A percentile compares a stretch with the other conserved stretches of the same genome.
Conservation (phyloP, 2,888 invertebrate genomes). For the Pollenia griseotomentosa region DNA sequence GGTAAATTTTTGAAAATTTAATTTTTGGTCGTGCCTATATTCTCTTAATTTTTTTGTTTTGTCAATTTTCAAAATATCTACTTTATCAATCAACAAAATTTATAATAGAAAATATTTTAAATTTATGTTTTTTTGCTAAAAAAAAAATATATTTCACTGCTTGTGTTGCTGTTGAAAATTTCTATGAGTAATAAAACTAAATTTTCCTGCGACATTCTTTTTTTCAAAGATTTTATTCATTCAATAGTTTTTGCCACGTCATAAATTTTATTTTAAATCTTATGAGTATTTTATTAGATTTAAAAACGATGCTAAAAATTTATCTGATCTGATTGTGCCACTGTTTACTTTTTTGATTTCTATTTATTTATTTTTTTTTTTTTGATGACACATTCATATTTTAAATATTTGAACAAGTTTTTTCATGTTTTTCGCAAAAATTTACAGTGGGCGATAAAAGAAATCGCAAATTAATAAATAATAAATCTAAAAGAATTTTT, state of each 20-base stretch:
- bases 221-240: conserved; percentile 37
- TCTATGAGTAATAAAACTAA: conserved; percentile 36
- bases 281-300: background rate
- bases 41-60: background rate
- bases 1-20: no score
- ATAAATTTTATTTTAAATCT: conserved; percentile 48
- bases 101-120: conserved; percentile 32
- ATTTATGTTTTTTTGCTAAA: conserved; percentile 15
- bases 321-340: background rate
- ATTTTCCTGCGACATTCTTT: conserved; percentile 26
- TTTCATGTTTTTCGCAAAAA: background rate
- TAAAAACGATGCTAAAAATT: background rate
- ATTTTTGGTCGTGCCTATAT: no score
- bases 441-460: background rate
- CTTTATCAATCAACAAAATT: conserved; percentile 22
- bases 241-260: conserved; percentile 58
- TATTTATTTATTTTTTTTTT: conserved; percentile 1
- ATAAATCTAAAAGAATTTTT: no score
- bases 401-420: conserved; percentile 3
- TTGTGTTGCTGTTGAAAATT: conserved; percentile 3
- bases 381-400: background rate
- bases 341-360: background rate
- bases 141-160: background rate
- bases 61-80: conserved; percentile 5
- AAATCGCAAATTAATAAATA: background rate